A percentile compares a stretch with the other conserved stretches of the same genome.
Conservation (phyloP, 2,888 invertebrate species). For the Teleiodes luculella region DNA sequence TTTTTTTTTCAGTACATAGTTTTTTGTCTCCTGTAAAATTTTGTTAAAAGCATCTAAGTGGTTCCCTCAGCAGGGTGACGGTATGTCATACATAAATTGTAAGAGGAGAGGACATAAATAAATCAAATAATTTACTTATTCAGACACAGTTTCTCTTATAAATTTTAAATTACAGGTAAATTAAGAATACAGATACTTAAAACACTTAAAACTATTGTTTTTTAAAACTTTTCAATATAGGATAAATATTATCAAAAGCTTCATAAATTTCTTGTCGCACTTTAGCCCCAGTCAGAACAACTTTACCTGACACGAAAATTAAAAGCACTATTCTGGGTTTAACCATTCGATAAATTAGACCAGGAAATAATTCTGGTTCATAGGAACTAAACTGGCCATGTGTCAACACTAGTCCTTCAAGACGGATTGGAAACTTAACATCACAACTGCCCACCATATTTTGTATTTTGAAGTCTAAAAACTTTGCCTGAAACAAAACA, state of each 20-base stretch:
- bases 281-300: constrained; percentile 98
- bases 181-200: constrained; percentile 7
- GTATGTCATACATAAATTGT: too few species aligned
- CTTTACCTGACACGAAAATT: constrained; percentile 99
- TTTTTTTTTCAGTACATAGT: too few species aligned
- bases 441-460: constrained; percentile 90
- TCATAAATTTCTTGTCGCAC: constrained; percentile 95
- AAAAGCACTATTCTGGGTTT: constrained; percentile 97
- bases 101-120: too few species aligned
- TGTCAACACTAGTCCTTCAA: constrained; percentile 85
- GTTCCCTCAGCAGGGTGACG: too few species aligned
- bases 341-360: constrained; percentile 98
- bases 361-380: constrained; percentile 99
- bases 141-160: background rate
- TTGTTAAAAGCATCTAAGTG: too few species aligned
- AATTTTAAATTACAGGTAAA: constrained; percentile 1
- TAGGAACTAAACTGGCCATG: constrained; percentile 91
- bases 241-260: constrained; percentile 97
- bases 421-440: constrained; percentile 86
- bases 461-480: constrained; percentile 89
- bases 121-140: background rate
- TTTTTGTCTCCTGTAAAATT: too few species aligned
- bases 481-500: constrained; percentile 81
- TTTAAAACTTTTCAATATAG: constrained; percentile 96
- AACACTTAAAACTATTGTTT: constrained; percentile 79